Evolutionary conservation across 2,888 invertebrate species (phyloP).

Genomic region (Cancer borealis): DNA sequence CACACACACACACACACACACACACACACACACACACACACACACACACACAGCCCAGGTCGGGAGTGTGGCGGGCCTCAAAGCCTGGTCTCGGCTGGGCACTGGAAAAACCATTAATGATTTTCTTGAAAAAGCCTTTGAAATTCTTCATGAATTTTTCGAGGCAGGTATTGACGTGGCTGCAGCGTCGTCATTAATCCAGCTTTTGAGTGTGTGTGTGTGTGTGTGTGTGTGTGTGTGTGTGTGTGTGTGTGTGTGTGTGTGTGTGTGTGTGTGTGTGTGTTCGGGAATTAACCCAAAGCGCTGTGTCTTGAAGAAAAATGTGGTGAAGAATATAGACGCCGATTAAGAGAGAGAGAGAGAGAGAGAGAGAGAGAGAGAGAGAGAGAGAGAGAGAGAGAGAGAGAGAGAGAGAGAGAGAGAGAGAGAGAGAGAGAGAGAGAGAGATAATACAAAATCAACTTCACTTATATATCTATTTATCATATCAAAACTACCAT

Average conservation of each 20-base stretch:
- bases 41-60: not conserved
- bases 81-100: not conserved
- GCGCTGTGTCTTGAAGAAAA: not conserved
- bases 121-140: conserved; percentile 37
- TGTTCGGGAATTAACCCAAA: not conserved
- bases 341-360: not conserved
- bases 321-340: not conserved
- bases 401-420: not conserved
- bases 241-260: conserved; percentile 40
- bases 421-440: not conserved
- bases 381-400: too few relatives aligned
- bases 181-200: conserved; percentile 25
- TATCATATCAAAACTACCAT: too few relatives aligned
- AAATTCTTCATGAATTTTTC: conserved; percentile 22
- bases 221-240: conserved; percentile 40
- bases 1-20: conserved; percentile 40
- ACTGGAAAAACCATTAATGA: conserved; percentile 33
- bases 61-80: not conserved
- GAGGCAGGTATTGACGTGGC: conserved; percentile 33
- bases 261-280: not conserved
- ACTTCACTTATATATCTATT: too few relatives aligned
- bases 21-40: conserved; percentile 40
- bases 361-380: not conserved
- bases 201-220: conserved; percentile 24
- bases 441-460: not conserved